Evolutionary conservation across 2,113 vertebrate species (phyloP).

Genomic region (Solenodon paradoxus): DNA sequence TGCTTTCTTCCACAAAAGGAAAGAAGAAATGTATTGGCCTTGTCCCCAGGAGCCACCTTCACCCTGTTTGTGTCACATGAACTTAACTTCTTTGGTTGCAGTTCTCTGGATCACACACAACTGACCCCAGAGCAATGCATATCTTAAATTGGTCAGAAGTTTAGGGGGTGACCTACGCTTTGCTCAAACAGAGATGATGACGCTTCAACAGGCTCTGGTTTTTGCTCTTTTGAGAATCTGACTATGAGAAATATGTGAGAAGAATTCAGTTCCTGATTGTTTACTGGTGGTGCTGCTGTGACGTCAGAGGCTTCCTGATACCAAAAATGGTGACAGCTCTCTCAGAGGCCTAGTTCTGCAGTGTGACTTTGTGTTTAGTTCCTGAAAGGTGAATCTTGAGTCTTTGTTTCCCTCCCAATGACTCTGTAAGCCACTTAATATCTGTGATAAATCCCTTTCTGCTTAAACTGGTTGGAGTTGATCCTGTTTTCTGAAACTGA

Average conservation of each 20-base stretch:
- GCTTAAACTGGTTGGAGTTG: background rate
- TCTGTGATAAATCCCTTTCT: constrained; percentile 1
- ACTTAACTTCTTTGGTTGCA: background rate
- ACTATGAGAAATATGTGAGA: too few species aligned
- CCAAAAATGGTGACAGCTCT: background rate
- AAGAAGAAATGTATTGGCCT: background rate
- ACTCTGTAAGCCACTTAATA: background rate
- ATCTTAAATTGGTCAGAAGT: background rate
- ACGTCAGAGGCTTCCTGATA: background rate
- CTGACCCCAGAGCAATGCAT: background rate
- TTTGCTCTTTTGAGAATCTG: background rate
- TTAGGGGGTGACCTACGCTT: background rate
- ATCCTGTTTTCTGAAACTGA: background rate
- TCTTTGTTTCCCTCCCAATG: background rate
- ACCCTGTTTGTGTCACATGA: background rate
- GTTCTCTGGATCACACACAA: background rate
- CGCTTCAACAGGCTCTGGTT: background rate
- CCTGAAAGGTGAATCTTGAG: background rate
- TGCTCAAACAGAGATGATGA: background rate
- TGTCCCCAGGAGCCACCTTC: background rate
- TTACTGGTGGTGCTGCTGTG: background rate
- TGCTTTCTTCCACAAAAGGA: background rate
- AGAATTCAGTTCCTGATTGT: background rate
- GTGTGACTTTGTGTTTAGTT: background rate
- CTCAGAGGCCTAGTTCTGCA: background rate